Conservation (phyloP, 2,113 vertebrate species). For the Emydocephalus ijimae region DNA sequence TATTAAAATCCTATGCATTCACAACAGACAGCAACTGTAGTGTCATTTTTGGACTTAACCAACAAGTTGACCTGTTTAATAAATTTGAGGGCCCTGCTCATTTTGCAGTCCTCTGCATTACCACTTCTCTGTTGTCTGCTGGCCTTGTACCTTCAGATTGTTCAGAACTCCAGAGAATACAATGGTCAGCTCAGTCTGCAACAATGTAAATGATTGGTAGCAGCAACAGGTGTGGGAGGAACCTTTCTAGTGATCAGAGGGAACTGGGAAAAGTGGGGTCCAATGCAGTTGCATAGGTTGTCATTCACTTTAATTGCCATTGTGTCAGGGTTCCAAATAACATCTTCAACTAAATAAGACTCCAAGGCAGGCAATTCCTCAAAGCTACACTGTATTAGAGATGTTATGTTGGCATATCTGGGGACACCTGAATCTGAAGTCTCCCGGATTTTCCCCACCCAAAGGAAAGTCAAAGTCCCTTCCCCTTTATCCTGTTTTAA, state of each 20-base stretch:
- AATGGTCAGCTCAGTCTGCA: not conserved
- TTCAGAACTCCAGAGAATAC: not conserved
- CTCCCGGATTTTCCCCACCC: too few relatives aligned
- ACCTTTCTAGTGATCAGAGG: not conserved
- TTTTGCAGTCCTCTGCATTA: not conserved
- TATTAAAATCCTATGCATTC: too few relatives aligned
- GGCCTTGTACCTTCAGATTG: not conserved
- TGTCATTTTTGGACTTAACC: not conserved
- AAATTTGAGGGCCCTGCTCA: not conserved
- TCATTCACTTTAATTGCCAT: not conserved
- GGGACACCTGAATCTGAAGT: too few relatives aligned
- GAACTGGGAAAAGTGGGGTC: not conserved
- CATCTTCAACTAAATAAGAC: too few relatives aligned
- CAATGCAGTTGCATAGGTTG: not conserved
- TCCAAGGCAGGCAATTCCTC: too few relatives aligned
- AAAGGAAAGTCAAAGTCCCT: too few relatives aligned
- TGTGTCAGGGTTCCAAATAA: not conserved
- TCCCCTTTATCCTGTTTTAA: too few relatives aligned
- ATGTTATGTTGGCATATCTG: too few relatives aligned
- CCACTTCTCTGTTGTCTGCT: not conserved
- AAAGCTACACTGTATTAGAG: too few relatives aligned
- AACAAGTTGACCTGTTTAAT: not conserved
- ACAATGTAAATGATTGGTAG: not conserved
- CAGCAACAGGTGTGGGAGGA: not conserved
- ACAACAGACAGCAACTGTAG: not conserved